phyloP scores from a whole-genome alignment of 2,797 vertebrate genomes.

The Enteromius radiatus region DNA sequence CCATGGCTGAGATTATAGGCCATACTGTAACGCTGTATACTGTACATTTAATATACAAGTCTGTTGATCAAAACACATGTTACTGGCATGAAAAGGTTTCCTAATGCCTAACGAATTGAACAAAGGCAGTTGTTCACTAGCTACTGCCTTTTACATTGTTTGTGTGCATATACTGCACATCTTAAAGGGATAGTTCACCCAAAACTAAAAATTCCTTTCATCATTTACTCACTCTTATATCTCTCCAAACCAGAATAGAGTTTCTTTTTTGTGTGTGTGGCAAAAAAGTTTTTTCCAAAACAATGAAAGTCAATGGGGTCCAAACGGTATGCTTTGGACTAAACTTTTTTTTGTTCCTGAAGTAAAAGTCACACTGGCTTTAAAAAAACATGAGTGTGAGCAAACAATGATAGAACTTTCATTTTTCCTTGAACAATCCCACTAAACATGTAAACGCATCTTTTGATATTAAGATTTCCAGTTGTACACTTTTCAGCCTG shows the following conservation, averaged over 20 bases:
- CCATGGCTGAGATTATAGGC: conserved; percentile 3
- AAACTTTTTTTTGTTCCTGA: background rate
- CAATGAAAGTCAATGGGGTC: background rate
- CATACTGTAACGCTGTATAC: conserved; percentile 15
- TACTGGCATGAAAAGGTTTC: background rate
- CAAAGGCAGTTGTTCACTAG: background rate
- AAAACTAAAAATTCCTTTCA: background rate
- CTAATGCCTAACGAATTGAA: background rate
- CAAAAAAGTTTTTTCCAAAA: background rate
- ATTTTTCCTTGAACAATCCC: background rate
- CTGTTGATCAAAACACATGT: background rate
- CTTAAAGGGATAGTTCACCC: conserved; percentile 1
- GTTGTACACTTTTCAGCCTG: background rate
- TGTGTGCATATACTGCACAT: background rate
- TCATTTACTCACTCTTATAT: background rate
- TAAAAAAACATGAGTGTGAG: background rate
- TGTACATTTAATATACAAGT: conserved; percentile 12
- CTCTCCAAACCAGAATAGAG: background rate
- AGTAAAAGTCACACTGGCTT: background rate
- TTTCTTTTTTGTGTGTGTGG: background rate
- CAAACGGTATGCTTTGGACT: background rate
- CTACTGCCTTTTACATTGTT: background rate
- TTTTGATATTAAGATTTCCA: background rate
- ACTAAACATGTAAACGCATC: background rate
- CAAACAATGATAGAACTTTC: background rate